A percentile compares a stretch with the other conserved stretches of the same genome.
Conservation (phyloP, 2,888 invertebrate genomes). For the Noctuana brunneofusca region DNA sequence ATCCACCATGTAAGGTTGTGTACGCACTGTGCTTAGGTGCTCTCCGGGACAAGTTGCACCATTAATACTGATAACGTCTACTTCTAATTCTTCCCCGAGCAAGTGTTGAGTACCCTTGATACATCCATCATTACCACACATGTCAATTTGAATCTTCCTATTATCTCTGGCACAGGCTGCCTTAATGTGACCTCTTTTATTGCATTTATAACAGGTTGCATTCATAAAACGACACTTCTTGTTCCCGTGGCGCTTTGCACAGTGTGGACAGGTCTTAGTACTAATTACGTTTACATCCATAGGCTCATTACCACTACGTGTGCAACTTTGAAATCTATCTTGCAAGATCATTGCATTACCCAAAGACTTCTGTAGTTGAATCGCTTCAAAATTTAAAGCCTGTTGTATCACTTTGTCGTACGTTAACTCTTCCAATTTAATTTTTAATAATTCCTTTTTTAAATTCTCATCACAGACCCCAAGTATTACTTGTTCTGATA, state of each 20-base stretch:
- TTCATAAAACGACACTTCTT: slow-evolving; percentile 7
- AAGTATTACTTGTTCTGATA: background rate
- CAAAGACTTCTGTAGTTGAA: background rate
- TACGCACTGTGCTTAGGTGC: too few species aligned
- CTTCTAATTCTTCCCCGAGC: background rate
- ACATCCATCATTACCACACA: slow-evolving; percentile 1
- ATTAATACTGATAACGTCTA: background rate
- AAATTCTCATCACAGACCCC: background rate
- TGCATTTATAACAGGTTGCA: slow-evolving; percentile 4
- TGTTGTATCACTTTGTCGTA: background rate
- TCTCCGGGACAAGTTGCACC: background rate
- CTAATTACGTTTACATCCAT: slow-evolving; percentile 20
- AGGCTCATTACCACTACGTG: background rate
- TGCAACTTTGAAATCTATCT: background rate
- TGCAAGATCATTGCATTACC: background rate
- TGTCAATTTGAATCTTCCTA: background rate
- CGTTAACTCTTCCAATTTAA: slow-evolving; percentile 1
- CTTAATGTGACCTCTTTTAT: background rate
- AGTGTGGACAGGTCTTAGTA: slow-evolving; percentile 16
- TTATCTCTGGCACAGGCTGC: slow-evolving; percentile 1
- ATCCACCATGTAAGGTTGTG: slow-evolving; percentile 5
- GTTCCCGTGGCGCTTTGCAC: slow-evolving; percentile 22
- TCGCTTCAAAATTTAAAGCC: slow-evolving; percentile 4
- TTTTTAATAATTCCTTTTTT: slow-evolving; percentile 7
- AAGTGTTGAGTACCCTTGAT: background rate